Evolutionary conservation across 1,140 invertebrate species (phyloP).

Genomic region (Octopus bimaculoides): DNA sequence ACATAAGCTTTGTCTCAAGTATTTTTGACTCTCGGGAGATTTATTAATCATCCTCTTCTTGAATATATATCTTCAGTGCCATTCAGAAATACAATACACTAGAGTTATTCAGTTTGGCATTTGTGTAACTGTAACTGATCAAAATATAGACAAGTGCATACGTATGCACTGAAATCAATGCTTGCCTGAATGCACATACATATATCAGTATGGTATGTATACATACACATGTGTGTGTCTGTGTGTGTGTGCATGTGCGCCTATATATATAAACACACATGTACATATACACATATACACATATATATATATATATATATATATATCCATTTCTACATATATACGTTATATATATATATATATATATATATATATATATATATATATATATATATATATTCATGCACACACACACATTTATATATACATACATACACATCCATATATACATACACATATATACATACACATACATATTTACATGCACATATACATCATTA

Average conservation of each 20-base stretch:
- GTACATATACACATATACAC: not conserved
- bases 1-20: no score
- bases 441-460: not conserved
- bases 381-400: not conserved
- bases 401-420: not conserved
- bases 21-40: no score
- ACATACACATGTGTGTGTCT: not conserved
- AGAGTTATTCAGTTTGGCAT: no score
- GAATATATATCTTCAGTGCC: no score
- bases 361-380: not conserved
- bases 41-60: no score
- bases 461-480: not conserved
- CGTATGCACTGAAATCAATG: no score
- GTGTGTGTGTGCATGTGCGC: not conserved
- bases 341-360: not conserved
- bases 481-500: not conserved
- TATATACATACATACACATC: not conserved
- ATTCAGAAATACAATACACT: no score
- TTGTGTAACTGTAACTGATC: no score
- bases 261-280: not conserved
- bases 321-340: not conserved
- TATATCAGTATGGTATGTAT: not conserved
- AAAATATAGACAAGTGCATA: no score
- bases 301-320: not conserved
- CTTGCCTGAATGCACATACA: no score